Conservation (phyloP, 64 coral and sea anemone genomes). For the Astreopora myriophthalma region DNA sequence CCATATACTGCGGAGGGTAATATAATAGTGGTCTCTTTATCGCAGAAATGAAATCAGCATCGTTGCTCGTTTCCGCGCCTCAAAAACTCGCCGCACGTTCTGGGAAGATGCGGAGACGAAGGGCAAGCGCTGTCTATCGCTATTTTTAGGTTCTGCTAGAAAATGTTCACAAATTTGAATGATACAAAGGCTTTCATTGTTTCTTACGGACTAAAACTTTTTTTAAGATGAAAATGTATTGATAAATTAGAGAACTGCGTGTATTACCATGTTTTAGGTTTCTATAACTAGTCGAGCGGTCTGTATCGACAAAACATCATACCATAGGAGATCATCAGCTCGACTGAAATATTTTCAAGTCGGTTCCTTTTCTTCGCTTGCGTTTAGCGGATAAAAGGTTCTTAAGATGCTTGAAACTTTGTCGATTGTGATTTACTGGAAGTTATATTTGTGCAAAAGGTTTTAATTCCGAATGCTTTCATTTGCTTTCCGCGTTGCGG, state of each 20-base stretch:
- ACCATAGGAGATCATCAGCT: slow-evolving; percentile 21
- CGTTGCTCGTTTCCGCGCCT: slow-evolving; percentile 27
- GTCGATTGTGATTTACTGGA: not conserved
- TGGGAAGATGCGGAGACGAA: not conserved
- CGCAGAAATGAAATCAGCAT: not conserved
- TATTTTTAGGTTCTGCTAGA: not conserved
- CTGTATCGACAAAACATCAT: slow-evolving; percentile 14
- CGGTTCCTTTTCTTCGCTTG: not conserved
- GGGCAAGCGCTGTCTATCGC: slow-evolving; percentile 10
- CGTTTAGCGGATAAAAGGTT: not conserved
- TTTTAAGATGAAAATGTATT: not conserved
- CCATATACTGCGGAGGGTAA: not conserved
- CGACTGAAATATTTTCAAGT: not conserved
- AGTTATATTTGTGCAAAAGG: not conserved
- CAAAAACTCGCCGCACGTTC: slow-evolving; percentile 1
- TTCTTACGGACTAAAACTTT: slow-evolving; percentile 1
- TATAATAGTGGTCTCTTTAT: not conserved
- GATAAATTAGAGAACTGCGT: not conserved
- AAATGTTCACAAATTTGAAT: slow-evolving; percentile 10
- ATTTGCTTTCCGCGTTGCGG: slow-evolving; percentile 49
- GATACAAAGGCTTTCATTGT: slow-evolving; percentile 2
- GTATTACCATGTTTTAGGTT: not conserved
- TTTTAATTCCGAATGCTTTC: slow-evolving; percentile 26
- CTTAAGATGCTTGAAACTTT: not conserved
- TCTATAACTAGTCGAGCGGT: not conserved